phyloP scores from a whole-genome alignment of 2,888 invertebrate species.

The Dromius quadrimaculatus region DNA sequence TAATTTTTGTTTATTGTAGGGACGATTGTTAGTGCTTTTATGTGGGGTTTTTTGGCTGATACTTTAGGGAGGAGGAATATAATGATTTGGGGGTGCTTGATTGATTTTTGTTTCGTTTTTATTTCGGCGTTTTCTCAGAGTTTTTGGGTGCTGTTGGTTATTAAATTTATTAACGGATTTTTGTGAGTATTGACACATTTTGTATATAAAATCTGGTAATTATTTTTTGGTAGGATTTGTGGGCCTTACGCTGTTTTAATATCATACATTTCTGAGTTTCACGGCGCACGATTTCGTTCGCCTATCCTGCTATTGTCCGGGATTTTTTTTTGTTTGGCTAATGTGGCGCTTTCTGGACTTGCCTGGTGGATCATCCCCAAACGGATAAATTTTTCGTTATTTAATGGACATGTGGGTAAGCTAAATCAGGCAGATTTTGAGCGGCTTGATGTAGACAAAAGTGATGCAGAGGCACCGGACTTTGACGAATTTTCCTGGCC shows the following conservation, averaged over 20 bases:
- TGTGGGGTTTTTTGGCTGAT: constrained; percentile 81
- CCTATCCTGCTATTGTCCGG: constrained; percentile 54
- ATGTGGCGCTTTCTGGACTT: constrained; percentile 53
- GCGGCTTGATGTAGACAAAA: neutral
- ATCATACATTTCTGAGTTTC: constrained; percentile 55
- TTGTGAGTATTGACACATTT: constrained; percentile 70
- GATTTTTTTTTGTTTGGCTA: constrained; percentile 54
- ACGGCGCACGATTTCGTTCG: constrained; percentile 54
- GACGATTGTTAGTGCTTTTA: constrained; percentile 76
- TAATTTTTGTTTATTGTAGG: constrained; percentile 69
- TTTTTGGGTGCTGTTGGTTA: constrained; percentile 72
- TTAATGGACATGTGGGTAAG: constrained; percentile 39
- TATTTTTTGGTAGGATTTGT: constrained; percentile 41
- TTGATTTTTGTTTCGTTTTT: constrained; percentile 72
- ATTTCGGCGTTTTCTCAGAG: constrained; percentile 72
- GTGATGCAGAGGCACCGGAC: no score
- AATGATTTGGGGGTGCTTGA: constrained; percentile 73
- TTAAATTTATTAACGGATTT: constrained; percentile 76
- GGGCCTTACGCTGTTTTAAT: constrained; percentile 56
- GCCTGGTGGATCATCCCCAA: constrained; percentile 53
- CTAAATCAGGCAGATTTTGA: neutral
- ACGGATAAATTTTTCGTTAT: constrained; percentile 45
- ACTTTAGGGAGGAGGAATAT: constrained; percentile 74
- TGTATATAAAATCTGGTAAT: no score
- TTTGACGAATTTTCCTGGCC: no score